These are phyloP conservation scores for Leucophenga maculata DNA, from an alignment of 2,888 invertebrate genomes.

Conservation along the genomic window DNA sequence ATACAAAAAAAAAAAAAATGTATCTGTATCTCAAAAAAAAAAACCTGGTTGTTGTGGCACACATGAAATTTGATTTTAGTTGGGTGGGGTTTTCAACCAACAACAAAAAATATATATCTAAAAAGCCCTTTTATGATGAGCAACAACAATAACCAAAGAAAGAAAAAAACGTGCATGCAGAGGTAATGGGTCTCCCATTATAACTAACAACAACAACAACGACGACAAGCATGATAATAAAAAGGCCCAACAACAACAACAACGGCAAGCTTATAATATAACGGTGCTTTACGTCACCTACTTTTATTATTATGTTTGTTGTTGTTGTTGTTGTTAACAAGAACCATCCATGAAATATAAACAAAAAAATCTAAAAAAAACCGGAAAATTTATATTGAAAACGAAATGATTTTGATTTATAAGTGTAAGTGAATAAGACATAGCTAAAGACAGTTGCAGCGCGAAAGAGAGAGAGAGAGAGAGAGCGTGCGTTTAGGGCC, in stretches of 20 bases:
- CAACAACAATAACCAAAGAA: constrained; percentile 48
- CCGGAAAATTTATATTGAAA: constrained; percentile 58
- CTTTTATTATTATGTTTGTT: constrained; percentile 39
- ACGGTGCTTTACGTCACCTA: constrained; percentile 64
- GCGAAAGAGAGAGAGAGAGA: constrained; percentile 28
- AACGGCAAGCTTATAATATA: constrained; percentile 27
- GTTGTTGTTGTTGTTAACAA: constrained; percentile 2
- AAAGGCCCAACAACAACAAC: not conserved
- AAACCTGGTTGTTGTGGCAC: constrained; percentile 40
- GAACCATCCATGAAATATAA: constrained; percentile 43
- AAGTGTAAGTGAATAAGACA: constrained; percentile 27
- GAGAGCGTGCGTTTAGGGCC: too few relatives aligned
- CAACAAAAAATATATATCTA: constrained; percentile 44
- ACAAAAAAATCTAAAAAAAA: constrained; percentile 48
- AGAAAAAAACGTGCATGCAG: constrained; percentile 37
- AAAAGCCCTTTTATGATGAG: constrained; percentile 47
- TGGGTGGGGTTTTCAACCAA: constrained; percentile 36
- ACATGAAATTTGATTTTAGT: constrained; percentile 42
- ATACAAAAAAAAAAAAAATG: constrained; percentile 10
- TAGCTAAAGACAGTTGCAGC: constrained; percentile 19
- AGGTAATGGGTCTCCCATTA: not conserved
- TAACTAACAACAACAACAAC: constrained; percentile 14
- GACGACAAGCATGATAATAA: not conserved
- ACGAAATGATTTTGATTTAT: constrained; percentile 54
- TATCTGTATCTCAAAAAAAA: constrained; percentile 22